These are phyloP conservation scores for Rhinogobius similis DNA, from an alignment of 2,113 vertebrate species.

Conservation along the genomic window DNA sequence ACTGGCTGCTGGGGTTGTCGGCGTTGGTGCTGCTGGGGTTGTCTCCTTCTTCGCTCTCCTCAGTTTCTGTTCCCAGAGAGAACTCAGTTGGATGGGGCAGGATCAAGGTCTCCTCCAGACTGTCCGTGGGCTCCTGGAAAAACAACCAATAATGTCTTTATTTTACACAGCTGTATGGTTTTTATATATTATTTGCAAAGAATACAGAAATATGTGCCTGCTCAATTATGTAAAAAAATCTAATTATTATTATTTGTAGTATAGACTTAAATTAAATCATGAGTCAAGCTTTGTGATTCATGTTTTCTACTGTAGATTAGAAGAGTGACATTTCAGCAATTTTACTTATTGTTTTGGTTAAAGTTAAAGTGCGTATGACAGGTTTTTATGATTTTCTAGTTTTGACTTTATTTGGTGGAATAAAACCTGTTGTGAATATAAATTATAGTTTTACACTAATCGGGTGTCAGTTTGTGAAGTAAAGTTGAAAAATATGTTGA, in stretches of 20 bases:
- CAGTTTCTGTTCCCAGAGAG: conserved; percentile 79
- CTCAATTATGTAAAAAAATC: not conserved
- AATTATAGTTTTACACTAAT: too few species aligned
- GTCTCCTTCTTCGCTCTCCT: conserved; percentile 80
- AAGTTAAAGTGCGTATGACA: too few species aligned
- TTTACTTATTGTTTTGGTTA: too few species aligned
- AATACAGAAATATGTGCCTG: not conserved
- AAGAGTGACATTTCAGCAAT: too few species aligned
- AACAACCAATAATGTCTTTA: not conserved
- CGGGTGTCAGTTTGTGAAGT: too few species aligned
- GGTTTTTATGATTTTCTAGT: too few species aligned
- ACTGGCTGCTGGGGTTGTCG: conserved; percentile 84
- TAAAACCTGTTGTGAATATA: too few species aligned
- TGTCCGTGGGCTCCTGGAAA: conserved; percentile 90
- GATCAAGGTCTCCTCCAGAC: conserved; percentile 93
- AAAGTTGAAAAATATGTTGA: too few species aligned
- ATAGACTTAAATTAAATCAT: not conserved
- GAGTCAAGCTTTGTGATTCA: too few species aligned
- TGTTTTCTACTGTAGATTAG: too few species aligned
- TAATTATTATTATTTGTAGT: too few species aligned
- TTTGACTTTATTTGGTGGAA: too few species aligned
- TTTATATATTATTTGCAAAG: not conserved
- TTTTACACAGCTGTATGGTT: not conserved
- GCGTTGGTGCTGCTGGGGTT: conserved; percentile 73
- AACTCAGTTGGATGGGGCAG: conserved; percentile 83